Base-by-base conservation (phyloP, 2,797 vertebrate species). In the Trachurus trachurus region DNA sequence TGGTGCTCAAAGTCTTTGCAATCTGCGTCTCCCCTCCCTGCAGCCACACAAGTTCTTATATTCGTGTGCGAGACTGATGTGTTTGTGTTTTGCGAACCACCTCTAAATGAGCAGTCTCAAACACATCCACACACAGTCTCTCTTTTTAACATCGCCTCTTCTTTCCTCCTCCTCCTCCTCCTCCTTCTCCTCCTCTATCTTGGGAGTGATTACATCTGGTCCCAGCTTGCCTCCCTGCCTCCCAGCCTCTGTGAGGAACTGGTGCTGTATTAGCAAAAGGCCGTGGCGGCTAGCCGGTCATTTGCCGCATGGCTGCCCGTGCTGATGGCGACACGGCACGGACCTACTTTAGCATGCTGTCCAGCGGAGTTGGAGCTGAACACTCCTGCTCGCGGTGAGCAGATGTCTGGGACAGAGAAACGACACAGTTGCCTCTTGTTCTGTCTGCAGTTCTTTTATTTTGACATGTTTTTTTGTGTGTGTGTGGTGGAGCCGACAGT, bases 121-220 rank as follows among this genome's bases (percentile, higher is more conserved):
- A 58, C 64, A 56, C 22, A 56, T 40, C n/a, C 1, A 45, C 44
- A 52, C 45, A 65, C 45, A 65, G 7, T 53, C 56, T 54, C 56
- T 60, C 50, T 45, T 44, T 63, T 44, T n/a, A 54, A 42, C 50
- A 47, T 44, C 22, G 40, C 63, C 44, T 52, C 44, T 22, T 21
- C 39, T 21, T 6, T 6, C 19, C 19, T 9, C 47, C 19, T 19
- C 21, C 26, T 50, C 11, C 11, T 13, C 40, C 6, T 53, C 31
- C 59, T 15, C 21, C 19, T 6, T 9, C 44, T 47, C 56, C 29
- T 34, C 16, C 17, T 58, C 74, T 22, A 6, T 72, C 60, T 45
- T 17, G 40, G n/a, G 59, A 86, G 81, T 26, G 85, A 90, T 91
- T 76, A 73, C 67, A 78, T 87, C 71, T 81, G 56, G 54, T 76